phyloP scores from a whole-genome alignment of 1,140 invertebrate genomes.

The Lordiphosa mommai region DNA sequence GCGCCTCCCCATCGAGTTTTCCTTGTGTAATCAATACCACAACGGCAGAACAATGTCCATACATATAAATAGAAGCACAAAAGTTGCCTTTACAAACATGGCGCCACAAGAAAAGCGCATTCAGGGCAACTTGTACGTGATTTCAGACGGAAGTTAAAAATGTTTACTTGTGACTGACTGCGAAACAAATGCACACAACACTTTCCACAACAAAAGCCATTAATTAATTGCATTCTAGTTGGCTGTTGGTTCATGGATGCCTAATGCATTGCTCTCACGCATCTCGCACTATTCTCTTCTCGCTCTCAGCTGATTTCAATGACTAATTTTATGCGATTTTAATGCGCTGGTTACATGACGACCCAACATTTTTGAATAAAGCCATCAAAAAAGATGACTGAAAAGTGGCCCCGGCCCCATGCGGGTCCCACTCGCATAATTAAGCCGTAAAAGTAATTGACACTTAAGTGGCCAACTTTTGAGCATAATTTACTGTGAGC shows the following conservation, averaged over 20 bases:
- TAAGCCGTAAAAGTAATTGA: constrained; percentile 72
- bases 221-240: constrained; percentile 56
- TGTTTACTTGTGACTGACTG: constrained; percentile 26
- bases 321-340: constrained; percentile 50
- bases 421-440: constrained; percentile 59
- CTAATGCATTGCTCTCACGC: constrained; percentile 47
- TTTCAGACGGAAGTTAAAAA: constrained; percentile 48
- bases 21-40: constrained; percentile 31
- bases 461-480: constrained; percentile 64
- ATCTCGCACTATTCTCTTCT: not conserved
- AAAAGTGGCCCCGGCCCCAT: constrained; percentile 23
- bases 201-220: constrained; percentile 34
- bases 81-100: too few relatives aligned
- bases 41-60: constrained; percentile 27
- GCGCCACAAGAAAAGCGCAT: constrained; percentile 35
- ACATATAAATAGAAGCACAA: constrained; percentile 3
- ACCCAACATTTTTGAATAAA: constrained; percentile 18
- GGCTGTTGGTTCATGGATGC: constrained; percentile 17
- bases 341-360: constrained; percentile 57
- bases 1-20: not conserved
- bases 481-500: constrained; percentile 52
- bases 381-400: constrained; percentile 3
- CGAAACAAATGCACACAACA: not conserved
- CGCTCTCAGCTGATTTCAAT: not conserved
- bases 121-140: constrained; percentile 42